Evolutionary conservation across 2,797 vertebrate genomes (phyloP), one percentile per base, ranked within the genome.

Genomic region (Tenualosa ilisha): DNA sequence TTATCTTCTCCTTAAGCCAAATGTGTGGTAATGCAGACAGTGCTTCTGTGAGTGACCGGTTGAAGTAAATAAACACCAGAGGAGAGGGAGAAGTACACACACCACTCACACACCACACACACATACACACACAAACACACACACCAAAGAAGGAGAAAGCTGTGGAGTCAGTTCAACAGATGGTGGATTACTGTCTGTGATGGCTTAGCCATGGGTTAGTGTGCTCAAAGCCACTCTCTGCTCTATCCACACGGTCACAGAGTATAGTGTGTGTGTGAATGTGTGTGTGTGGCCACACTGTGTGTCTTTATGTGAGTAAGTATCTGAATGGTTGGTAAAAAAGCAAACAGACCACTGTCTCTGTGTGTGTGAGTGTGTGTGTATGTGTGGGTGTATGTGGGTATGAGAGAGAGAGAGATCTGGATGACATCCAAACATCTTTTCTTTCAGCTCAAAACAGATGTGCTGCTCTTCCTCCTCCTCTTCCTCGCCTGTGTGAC

Each of bases 121-220:
- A 37, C 26, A 26, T 0, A 72, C 65, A 72, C 24, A 40, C 24
- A 75, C 68, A 75, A 3, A 40, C 24, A 75, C 13, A 26, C 31
- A 75, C 68, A 26, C 3, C 24, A 75, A 17, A 37, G 68, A 75
- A 31, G 68, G 37, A 75, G 37, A 75, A 40, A 75, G 68, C 37
- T 26, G 26, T 85, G 84, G 87, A 88, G 63, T n/a, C 85, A 83
- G 59, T 82, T 91, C 86, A 91, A 86, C 90, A 90, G 89, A 89
- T 89, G 84, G 89, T 81, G 86, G 88, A 88, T 88, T 89, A 89
- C 87, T 81, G 86, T 24, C 83, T 61, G 82, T 81, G 51, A 83
- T 31, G 84, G 82, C 85, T 89, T 84, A 87, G 85, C 88, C 84
- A 72, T 85, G 53, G 61, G 68, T 84, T 24, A 63, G 46, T 53